Percentiles rank a stretch among this genome's conserved stretches.
phyloP scores from a whole-genome alignment of 1,140 invertebrate genomes.

The Drosophila subobscura region DNA sequence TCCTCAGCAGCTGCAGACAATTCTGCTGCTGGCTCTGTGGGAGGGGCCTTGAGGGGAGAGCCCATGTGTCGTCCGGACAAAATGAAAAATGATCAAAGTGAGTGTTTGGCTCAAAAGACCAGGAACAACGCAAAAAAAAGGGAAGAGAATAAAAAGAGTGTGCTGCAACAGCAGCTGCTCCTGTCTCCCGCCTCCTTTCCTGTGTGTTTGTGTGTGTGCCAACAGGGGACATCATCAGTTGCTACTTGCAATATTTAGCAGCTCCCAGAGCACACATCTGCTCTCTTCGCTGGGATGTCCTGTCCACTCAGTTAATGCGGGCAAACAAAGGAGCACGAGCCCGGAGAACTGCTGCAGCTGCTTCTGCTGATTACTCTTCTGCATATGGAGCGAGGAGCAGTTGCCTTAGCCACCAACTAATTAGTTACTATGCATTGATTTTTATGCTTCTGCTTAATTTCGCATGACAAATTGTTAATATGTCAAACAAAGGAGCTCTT shows the following conservation, averaged over 20 bases:
- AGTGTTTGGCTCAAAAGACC: slow-evolving; percentile 67
- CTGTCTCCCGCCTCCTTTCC: slow-evolving; percentile 14
- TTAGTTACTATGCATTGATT: slow-evolving; percentile 79
- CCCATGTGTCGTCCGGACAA: slow-evolving; percentile 68
- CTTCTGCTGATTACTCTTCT: no score
- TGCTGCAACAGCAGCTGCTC: slow-evolving; percentile 61
- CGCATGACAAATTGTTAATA: slow-evolving; percentile 78
- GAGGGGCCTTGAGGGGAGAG: slow-evolving; percentile 18
- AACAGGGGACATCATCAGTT: slow-evolving; percentile 71
- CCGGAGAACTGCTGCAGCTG: slow-evolving; percentile 32
- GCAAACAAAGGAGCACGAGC: slow-evolving; percentile 63
- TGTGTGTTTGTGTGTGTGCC: slow-evolving; percentile 34
- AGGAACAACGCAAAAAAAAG: no score
- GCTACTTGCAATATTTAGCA: slow-evolving; percentile 65
- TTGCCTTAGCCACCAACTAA: slow-evolving; percentile 53
- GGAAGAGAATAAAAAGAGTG: slow-evolving; percentile 28
- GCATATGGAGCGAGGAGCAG: slow-evolving; percentile 2
- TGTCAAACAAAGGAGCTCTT: slow-evolving; percentile 53
- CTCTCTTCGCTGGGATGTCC: slow-evolving; percentile 11
- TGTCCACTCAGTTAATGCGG: slow-evolving; percentile 71
- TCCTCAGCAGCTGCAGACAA: slow-evolving; percentile 27
- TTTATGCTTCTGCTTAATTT: slow-evolving; percentile 70
- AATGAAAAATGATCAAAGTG: slow-evolving; percentile 81
- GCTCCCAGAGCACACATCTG: slow-evolving; percentile 34
- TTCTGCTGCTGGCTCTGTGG: slow-evolving; percentile 5